Evolutionary conservation across 2,888 invertebrate species (phyloP), one percentile per base, ranked within the genome.

Genomic region (Fragum sueziense): DNA sequence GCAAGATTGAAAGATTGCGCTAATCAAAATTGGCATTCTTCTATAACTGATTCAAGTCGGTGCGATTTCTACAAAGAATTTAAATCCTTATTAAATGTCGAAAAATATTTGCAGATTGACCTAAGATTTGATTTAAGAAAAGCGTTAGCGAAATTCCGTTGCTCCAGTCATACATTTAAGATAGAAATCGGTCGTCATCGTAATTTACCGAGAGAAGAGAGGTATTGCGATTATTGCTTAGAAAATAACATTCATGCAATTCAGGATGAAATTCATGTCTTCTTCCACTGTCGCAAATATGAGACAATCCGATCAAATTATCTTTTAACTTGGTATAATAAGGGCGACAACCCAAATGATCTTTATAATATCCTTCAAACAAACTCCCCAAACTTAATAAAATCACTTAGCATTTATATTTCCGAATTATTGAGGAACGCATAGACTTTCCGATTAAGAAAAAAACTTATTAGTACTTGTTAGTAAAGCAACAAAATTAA

Each of bases 1-100:
- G 31, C 41, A 34, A 59, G 75, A 31, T n/a, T 75, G 25, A 68
- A 9, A 41, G 57, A 75, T 61, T 70, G 59, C 54, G 34, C 65
- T 20, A 52, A 34, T 14, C 73, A 67, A 72, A 51, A 72, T n/a
- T 68, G 75, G 70, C 25, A 72, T 54, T 11, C 37, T 1, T 27
- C 29, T 33, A 34, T 61, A 22, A 69, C 17, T 33, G 54, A 69
- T 14, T 61, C 27, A n/a, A 61, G 33, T 59, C 17, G 52, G 17
- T 62, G 51, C 33, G 14, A 61, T 27, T 54, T 52, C 33, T 75
- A 59, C 20, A 47, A 57, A 52, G 33, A 69, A 7, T 59, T 52
- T 25, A 62, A 70, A 51, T 29, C 69, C 14, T 20, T 69, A n/a
- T n/a, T 69, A 20, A 52, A 27, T 27, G 47, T 47, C 17, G 69